These are phyloP conservation scores for Malacosoma neustria DNA, from an alignment of 2,888 invertebrate genomes.

Conservation along the genomic window DNA sequence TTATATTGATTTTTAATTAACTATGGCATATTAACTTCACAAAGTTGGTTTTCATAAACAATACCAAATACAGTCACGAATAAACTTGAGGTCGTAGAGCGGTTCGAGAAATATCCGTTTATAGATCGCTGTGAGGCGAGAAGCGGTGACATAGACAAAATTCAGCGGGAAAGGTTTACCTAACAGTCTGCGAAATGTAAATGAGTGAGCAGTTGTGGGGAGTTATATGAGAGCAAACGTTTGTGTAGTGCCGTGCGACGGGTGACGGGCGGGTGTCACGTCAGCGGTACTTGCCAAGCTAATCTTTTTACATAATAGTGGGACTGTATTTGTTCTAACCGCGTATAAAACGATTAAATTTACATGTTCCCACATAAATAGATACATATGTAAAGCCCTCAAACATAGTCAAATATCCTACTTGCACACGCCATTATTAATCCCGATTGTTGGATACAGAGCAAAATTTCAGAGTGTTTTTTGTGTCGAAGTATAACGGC, in stretches of 20 bases:
- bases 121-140: not conserved
- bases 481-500: too few species aligned
- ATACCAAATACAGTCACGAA: not conserved
- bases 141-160: slow-evolving; percentile 8
- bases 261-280: slow-evolving; percentile 12
- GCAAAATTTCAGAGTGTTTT: too few species aligned
- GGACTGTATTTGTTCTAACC: slow-evolving; percentile 19
- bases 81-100: not conserved
- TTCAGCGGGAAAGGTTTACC: slow-evolving; percentile 27
- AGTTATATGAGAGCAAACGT: slow-evolving; percentile 36
- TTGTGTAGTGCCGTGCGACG: slow-evolving; percentile 18
- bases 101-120: not conserved
- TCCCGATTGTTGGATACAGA: too few species aligned
- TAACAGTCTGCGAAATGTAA: slow-evolving; percentile 45
- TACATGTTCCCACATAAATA: not conserved
- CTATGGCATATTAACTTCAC: too few species aligned
- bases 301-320: slow-evolving; percentile 45
- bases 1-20: too few species aligned
- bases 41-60: too few species aligned
- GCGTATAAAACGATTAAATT: slow-evolving; percentile 1
- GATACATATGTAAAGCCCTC: not conserved
- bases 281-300: slow-evolving; percentile 23
- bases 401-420: too few species aligned
- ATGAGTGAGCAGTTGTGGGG: slow-evolving; percentile 39
- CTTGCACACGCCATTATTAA: too few species aligned